Conservation (phyloP, 92 coral and sea anemone genomes). For the Phenganax marumi region DNA sequence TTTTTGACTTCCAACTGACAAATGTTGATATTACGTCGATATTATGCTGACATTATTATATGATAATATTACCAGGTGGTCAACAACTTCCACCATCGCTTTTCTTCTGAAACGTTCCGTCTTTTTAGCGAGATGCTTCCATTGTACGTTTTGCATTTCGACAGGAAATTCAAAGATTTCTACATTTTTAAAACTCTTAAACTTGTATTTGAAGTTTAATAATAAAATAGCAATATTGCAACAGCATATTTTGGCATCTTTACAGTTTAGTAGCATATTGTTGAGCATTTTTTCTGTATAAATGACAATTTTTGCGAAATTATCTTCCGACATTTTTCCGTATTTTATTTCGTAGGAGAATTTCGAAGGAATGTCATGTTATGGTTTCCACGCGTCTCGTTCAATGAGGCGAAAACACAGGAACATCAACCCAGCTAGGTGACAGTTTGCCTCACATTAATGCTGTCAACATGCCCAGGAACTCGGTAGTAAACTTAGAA, state of each 20-base stretch:
- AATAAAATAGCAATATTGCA: no score
- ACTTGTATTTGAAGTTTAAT: no score
- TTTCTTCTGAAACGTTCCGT: no score
- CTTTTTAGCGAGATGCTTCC: no score
- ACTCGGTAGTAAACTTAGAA: neutral
- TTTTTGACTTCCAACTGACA: conserved; percentile 5
- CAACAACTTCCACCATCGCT: no score
- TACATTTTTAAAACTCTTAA: no score
- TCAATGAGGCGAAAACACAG: neutral
- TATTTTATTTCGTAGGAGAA: neutral
- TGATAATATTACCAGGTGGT: no score
- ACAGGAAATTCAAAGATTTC: no score
- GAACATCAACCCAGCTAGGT: neutral
- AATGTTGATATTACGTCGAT: neutral
- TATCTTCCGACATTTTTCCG: neutral
- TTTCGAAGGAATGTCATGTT: no score
- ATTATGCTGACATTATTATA: neutral
- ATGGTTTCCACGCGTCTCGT: neutral
- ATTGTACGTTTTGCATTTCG: no score
- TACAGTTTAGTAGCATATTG: no score
- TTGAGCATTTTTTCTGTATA: neutral
- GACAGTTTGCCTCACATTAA: neutral
- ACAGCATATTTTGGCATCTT: no score
- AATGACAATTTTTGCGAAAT: neutral
- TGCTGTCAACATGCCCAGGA: neutral